Base-by-base conservation (phyloP, 2,888 invertebrate genomes). In the Polymixis lichenea region DNA sequence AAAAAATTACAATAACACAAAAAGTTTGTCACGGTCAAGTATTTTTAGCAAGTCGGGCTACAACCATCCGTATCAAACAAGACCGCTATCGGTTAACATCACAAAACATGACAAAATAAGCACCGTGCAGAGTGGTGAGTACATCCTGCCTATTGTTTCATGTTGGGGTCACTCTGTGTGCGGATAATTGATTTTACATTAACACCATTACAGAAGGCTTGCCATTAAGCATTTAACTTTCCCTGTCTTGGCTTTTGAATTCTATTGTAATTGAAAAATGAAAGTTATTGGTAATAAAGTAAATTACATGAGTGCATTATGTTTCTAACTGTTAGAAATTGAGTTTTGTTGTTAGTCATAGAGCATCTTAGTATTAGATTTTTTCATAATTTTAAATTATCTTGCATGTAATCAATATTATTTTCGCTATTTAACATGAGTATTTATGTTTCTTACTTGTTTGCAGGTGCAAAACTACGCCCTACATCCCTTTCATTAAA, bases 1-100 rank as follows among this genome's bases (percentile, higher is more conserved):
- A 93, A 97, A 90, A 91, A 95, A 92, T 90, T 86, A 92, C 81
- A 93, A 90, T 91, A 93, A 90, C 88, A 93, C 91, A 90, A 95
- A 94, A 92, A 95, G 92, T 90, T 91, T 94, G 85, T 94, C 95
- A 78, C 93, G 92, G 82, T 93, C 95, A 87, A 96, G 94, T 90
- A 90, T 95, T 87, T 95, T 95, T 91, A 95, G 93, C 92, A 95
- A 95, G 90, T 94, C 93, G 72, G 95, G 91, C 90, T 94, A 94
- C 87, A 96, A 96, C 84, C 96, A 96, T 91, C 96, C 96, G 1
- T 96, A 96, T 90, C 96, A 96, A 82, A 96, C 96, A 58, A 94
- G 95, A 89, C 96, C 96, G 70, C 89, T 96, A 75, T 96, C 96
- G 32, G 95, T 96, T 76, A 96, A 93, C 90, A 95, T 96, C 72